A percentile compares a stretch with the other conserved stretches of the same genome.
These are phyloP conservation scores for Clostera curtula DNA, from an alignment of 2,888 invertebrate species.

Conservation along the genomic window DNA sequence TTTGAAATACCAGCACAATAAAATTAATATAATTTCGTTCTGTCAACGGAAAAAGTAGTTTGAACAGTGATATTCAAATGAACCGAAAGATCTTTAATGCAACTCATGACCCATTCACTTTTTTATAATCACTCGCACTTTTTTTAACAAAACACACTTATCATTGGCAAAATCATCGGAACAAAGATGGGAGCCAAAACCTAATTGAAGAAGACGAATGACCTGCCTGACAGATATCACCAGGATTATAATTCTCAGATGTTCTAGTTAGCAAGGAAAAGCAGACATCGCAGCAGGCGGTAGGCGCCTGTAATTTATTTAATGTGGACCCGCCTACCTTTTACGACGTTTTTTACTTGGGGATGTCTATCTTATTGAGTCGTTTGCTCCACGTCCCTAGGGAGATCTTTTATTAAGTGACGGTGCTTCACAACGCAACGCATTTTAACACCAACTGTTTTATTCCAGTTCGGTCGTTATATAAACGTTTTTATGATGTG, in stretches of 20 bases:
- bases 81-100: too few species aligned
- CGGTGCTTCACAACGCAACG: conserved; percentile 42
- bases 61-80: too few species aligned
- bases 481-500: conserved; percentile 23
- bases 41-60: too few species aligned
- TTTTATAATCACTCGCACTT: too few species aligned
- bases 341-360: conserved; percentile 55
- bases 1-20: too few species aligned
- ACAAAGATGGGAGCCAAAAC: too few species aligned
- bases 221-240: too few species aligned
- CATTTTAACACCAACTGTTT: conserved; percentile 31
- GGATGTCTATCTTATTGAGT: conserved; percentile 62
- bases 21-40: too few species aligned
- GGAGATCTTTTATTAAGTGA: conserved; percentile 66
- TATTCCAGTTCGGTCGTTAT: conserved; percentile 23
- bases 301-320: conserved; percentile 65
- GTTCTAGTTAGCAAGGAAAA: conserved; percentile 33
- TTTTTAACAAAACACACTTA: too few species aligned
- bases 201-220: too few species aligned
- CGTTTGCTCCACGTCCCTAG: conserved; percentile 55
- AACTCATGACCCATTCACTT: too few species aligned
- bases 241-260: conserved; percentile 13
- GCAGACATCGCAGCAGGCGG: conserved; percentile 50
- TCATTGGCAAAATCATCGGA: too few species aligned
- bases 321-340: conserved; percentile 56